Base-by-base conservation (phyloP, 2,113 vertebrate species). In the Rhegmatorhina hoffmannsi region DNA sequence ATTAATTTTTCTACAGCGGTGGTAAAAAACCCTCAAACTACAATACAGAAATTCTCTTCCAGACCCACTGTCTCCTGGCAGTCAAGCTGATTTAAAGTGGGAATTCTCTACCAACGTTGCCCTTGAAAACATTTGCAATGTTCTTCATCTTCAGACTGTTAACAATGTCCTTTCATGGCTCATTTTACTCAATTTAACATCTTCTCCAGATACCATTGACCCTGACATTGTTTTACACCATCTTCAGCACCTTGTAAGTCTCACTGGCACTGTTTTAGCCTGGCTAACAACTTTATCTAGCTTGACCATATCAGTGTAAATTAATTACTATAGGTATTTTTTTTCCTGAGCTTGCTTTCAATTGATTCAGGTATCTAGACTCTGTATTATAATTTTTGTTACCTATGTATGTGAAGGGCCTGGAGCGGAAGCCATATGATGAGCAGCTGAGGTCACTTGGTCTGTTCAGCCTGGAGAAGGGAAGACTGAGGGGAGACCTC, bases 111-210 rank as follows among this genome's bases (percentile, higher is more conserved):
- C 76, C 50, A 82, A 78, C 63, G 60, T 20, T 85, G 59, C 21
- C 92, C 80, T 95, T 92, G 92, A 85, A 88, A 95, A 86, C 9
- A 16, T 78, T 95, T 34, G 29, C 36, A 72, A 75, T 4, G 68
- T 84, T 87, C 80, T 97, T 95, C 72, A 58, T 90, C 58, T 93
- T 92, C 85, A 87, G 69, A 49, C 70, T 92, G 74, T 81, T 96
- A 96, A 91, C 82, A 92, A 19, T 62, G 87, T 89, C 67, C 85
- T 96, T 96, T 96, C 94, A 96, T 83, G 89, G 87, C 38, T 96
- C 94, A 95, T 97, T 97, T 97, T 97, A 72, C 77, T 89, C 89
- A 87, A 47, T 96, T 89, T 94, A 89, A 73, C 34, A 62, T 80
- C 66, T 91, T 91, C 76, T 94, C 40, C 40, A 90, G 77, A 70